A percentile compares a stretch with the other conserved stretches of the same genome.
phyloP scores from a whole-genome alignment of 2,113 vertebrate species.

The Psilopsiagon aymara region DNA sequence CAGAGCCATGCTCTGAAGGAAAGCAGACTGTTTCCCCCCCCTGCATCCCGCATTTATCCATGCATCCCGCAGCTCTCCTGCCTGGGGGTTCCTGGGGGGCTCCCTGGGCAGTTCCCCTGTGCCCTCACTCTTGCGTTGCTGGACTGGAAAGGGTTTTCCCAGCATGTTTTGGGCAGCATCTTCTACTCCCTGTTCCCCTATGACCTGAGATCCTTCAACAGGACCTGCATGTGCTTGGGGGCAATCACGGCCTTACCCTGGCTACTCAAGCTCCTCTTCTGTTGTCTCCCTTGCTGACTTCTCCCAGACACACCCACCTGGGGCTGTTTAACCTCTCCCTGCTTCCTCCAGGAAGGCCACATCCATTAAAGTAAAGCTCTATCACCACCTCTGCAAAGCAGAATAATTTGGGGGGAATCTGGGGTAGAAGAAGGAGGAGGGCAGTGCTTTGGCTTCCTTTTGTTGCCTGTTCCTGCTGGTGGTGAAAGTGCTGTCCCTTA shows the following conservation, averaged over 20 bases:
- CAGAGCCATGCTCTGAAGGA: neutral
- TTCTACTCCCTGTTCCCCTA: neutral
- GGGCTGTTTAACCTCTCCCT: neutral
- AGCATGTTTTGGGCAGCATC: neutral
- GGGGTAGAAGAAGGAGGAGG: neutral
- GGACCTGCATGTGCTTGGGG: accelerated
- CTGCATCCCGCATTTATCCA: neutral
- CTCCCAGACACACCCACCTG: accelerated
- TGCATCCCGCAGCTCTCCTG: accelerated
- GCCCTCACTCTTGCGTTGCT: neutral
- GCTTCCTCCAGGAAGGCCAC: neutral
- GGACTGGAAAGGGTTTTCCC: neutral
- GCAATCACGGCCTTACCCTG: neutral
- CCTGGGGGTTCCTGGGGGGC: neutral
- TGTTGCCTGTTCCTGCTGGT: accelerated
- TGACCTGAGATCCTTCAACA: neutral
- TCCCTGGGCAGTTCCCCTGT: neutral
- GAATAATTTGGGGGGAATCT: neutral
- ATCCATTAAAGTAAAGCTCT: neutral
- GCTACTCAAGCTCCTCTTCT: accelerated
- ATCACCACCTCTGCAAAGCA: neutral
- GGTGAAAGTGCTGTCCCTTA: neutral
- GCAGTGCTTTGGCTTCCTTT: neutral
- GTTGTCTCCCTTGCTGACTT: accelerated
- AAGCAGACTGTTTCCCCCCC: neutral